A percentile compares a stretch with the other conserved stretches of the same genome.
These are phyloP conservation scores for Ochlodes sylvanus DNA, from an alignment of 2,888 invertebrate genomes.

Conservation along the genomic window DNA sequence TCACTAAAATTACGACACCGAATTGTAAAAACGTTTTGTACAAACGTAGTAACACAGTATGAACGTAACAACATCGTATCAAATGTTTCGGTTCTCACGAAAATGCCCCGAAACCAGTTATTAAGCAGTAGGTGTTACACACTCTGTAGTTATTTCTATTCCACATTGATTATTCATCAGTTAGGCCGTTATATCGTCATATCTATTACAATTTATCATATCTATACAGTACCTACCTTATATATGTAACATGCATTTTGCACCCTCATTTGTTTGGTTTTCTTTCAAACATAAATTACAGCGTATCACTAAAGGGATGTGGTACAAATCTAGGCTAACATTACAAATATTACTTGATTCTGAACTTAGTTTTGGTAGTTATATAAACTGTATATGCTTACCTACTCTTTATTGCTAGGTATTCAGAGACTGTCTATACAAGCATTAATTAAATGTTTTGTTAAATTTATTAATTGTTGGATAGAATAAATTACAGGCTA, in stretches of 20 bases:
- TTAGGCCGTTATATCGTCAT: slow-evolving; percentile 51
- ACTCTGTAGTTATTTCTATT: slow-evolving; percentile 10
- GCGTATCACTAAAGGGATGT: too few species aligned
- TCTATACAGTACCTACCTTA: slow-evolving; percentile 46
- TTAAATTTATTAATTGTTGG: too few species aligned
- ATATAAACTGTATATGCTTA: too few species aligned
- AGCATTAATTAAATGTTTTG: too few species aligned
- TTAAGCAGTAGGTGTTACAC: slow-evolving; percentile 4
- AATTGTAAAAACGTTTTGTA: slow-evolving; percentile 2
- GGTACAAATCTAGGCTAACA: too few species aligned
- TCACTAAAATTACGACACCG: not conserved
- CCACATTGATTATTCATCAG: slow-evolving; percentile 4
- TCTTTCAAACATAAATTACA: not conserved
- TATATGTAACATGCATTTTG: slow-evolving; percentile 47
- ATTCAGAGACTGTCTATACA: too few species aligned
- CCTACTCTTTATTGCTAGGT: too few species aligned
- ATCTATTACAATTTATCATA: slow-evolving; percentile 46
- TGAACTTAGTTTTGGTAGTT: too few species aligned
- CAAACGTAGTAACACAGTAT: too few species aligned
- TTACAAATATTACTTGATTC: too few species aligned
- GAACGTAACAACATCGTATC: slow-evolving; percentile 5
- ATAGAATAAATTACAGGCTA: too few species aligned
- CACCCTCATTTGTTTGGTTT: slow-evolving; percentile 52
- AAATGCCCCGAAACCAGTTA: slow-evolving; percentile 3
- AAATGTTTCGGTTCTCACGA: slow-evolving; percentile 16